Evolutionary conservation across 2,113 vertebrate species (phyloP).

Genomic region (Sapajus apella): DNA sequence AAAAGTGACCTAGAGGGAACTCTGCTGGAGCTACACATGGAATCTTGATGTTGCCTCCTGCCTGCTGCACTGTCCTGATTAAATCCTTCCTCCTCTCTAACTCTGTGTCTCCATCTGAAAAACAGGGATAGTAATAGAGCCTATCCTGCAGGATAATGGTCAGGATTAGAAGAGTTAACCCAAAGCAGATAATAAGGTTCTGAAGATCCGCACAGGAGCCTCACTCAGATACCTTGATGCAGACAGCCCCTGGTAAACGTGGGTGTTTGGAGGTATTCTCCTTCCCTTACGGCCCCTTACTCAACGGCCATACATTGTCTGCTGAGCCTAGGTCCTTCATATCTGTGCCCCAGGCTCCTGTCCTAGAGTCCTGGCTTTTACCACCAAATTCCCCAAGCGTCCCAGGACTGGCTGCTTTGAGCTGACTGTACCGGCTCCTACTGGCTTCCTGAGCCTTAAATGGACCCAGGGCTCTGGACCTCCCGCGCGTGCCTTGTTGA

Average conservation of each 20-base stretch:
- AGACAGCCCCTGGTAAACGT: fast-evolving
- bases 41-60: not conserved
- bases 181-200: not conserved
- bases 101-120: not conserved
- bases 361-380: not conserved
- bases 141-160: not conserved
- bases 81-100: not conserved
- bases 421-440: not conserved
- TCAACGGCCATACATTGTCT: fast-evolving
- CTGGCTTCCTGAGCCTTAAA: too few relatives aligned
- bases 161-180: not conserved
- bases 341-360: not conserved
- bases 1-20: not conserved
- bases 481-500: not conserved
- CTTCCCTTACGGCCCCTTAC: fast-evolving
- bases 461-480: fast-evolving
- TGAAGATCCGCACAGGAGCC: fast-evolving
- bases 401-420: not conserved
- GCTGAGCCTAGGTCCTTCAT: not conserved
- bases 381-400: not conserved
- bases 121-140: too few relatives aligned
- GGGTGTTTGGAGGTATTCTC: not conserved
- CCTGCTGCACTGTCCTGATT: not conserved
- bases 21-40: not conserved
- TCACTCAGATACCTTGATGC: fast-evolving